Conservation (phyloP, 2,797 vertebrate genomes). For the Petrocephalus schoutedeni region DNA sequence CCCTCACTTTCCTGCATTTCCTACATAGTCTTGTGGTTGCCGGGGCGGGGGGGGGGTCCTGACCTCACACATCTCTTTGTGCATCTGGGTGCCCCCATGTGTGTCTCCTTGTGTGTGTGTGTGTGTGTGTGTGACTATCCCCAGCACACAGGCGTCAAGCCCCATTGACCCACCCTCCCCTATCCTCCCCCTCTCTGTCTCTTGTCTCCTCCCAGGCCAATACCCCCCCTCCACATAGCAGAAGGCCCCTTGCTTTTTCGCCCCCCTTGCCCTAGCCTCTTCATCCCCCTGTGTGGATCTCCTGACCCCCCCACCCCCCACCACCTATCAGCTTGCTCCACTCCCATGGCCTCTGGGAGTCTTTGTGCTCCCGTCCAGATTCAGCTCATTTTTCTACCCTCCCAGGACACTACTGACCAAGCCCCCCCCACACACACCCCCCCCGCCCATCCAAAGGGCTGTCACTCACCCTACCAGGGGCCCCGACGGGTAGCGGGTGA, state of each 20-base stretch:
- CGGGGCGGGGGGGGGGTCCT: neutral
- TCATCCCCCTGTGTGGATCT: conserved; percentile 21
- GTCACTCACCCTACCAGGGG: conserved; percentile 21
- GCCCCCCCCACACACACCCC: neutral
- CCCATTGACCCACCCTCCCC: neutral
- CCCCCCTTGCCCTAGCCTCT: conserved; percentile 10
- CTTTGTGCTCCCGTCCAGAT: conserved; percentile 12
- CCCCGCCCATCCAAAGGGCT: conserved; percentile 9
- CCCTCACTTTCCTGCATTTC: neutral
- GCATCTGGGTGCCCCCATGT: neutral
- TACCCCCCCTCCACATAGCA: neutral
- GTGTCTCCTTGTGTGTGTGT: neutral
- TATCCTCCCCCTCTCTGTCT: conserved; percentile 4
- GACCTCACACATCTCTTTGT: neutral
- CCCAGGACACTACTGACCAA: neutral
- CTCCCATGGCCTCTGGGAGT: neutral
- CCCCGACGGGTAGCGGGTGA: neutral
- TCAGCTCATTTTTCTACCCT: neutral
- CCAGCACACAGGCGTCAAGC: neutral
- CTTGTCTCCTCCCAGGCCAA: conserved; percentile 9
- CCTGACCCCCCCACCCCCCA: neutral
- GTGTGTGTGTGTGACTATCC: neutral
- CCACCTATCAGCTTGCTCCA: neutral
- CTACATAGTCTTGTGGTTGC: neutral
- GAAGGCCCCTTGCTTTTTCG: neutral